Percentiles rank a stretch among this genome's conserved stretches.
Evolutionary conservation across 2,113 vertebrate species (phyloP).

Genomic region (Hystrix brachyura): DNA sequence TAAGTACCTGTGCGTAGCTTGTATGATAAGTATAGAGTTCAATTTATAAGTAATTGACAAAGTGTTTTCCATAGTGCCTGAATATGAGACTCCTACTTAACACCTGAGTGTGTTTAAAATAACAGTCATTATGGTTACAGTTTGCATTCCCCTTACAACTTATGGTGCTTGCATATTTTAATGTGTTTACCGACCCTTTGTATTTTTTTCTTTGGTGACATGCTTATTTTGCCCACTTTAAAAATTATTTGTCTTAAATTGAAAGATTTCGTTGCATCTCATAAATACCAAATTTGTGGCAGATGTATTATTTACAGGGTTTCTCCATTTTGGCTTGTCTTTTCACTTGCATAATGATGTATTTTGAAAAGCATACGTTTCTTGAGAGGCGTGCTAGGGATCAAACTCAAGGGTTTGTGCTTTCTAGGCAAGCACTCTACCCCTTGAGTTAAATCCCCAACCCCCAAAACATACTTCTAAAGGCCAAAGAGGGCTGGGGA

Average conservation of each 20-base stretch:
- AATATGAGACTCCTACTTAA: neutral
- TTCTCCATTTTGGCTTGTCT: neutral
- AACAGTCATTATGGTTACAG: neutral
- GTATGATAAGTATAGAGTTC: neutral
- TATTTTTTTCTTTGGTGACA: neutral
- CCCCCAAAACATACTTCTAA: no score
- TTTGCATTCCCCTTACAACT: neutral
- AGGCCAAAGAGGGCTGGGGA: no score
- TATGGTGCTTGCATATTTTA: neutral
- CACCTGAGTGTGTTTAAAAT: neutral
- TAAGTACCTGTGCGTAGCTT: neutral
- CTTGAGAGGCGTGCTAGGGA: no score
- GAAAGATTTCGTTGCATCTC: neutral
- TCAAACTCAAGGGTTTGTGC: no score
- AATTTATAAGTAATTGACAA: neutral
- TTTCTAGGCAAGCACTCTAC: no score
- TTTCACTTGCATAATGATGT: neutral
- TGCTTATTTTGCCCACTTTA: neutral
- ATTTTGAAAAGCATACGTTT: neutral
- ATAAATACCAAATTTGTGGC: neutral
- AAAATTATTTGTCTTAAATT: neutral
- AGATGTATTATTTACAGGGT: neutral
- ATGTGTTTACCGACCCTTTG: neutral
- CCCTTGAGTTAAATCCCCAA: no score
- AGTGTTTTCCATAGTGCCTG: neutral